These are phyloP conservation scores for Hyppa rectilinea DNA, from an alignment of 2,888 invertebrate species.

Conservation along the genomic window DNA sequence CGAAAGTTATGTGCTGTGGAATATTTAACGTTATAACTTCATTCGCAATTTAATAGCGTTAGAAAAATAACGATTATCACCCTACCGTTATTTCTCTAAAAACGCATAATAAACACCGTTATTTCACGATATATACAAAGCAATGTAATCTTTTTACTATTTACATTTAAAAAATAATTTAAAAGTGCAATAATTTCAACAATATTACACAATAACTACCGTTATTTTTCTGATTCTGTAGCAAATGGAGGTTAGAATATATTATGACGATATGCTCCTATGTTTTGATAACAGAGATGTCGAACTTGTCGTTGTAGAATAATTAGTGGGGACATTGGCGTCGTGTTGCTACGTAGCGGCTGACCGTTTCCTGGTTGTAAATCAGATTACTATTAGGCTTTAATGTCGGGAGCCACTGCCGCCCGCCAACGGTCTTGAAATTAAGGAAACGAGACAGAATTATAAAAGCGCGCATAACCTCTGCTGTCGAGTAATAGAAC, in stretches of 20 bases:
- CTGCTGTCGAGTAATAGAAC: constrained; percentile 79
- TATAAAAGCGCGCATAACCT: constrained; percentile 78
- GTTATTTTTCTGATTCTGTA: too few species aligned
- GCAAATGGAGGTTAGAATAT: too few species aligned
- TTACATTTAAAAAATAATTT: too few species aligned
- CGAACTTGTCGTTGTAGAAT: constrained; percentile 65
- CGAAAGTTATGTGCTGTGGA: constrained; percentile 66
- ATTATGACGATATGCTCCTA: constrained; percentile 13
- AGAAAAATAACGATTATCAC: too few species aligned
- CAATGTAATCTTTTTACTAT: too few species aligned
- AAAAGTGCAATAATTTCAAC: too few species aligned
- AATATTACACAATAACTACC: too few species aligned
- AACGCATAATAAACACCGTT: too few species aligned
- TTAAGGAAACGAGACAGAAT: constrained; percentile 77
- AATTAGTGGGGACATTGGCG: constrained; percentile 68
- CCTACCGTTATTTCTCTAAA: too few species aligned
- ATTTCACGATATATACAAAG: too few species aligned
- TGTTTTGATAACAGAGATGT: constrained; percentile 56
- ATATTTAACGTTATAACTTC: constrained; percentile 53
- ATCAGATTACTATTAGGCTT: constrained; percentile 71
- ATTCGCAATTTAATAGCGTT: too few species aligned
- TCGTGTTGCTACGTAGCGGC: constrained; percentile 59
- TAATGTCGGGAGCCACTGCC: constrained; percentile 67
- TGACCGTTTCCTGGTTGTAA: constrained; percentile 74
- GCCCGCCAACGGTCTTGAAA: constrained; percentile 71